Conservation (phyloP, 1,140 invertebrate species). For the Nephila pilipes region DNA sequence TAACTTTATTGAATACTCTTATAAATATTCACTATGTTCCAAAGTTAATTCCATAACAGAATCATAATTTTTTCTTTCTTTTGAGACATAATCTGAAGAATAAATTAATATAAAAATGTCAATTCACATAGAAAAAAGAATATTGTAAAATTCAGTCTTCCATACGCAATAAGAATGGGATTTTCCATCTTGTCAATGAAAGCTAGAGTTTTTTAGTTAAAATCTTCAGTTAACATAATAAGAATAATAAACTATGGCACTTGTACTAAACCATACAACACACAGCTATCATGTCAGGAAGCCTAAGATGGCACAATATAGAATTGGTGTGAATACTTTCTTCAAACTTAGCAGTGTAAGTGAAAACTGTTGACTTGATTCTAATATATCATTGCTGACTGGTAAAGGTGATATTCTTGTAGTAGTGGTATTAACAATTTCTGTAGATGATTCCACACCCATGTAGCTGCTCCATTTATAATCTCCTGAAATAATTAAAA, state of each 20-base stretch:
- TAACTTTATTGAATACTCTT: no score
- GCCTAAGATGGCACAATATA: constrained; percentile 92
- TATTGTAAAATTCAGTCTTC: neutral
- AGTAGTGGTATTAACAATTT: constrained; percentile 80
- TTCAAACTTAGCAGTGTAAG: constrained; percentile 89
- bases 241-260: constrained; percentile 94
- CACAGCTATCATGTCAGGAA: constrained; percentile 96
- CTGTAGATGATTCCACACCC: constrained; percentile 80
- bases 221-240: constrained; percentile 83
- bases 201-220: neutral
- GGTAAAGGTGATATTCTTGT: constrained; percentile 56
- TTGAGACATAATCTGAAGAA: neutral
- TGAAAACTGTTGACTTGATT: constrained; percentile 88
- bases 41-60: neutral
- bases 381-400: constrained; percentile 82
- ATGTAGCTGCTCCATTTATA: constrained; percentile 86
- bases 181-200: neutral
- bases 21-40: no score
- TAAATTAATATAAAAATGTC: neutral
- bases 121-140: neutral
- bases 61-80: neutral
- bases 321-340: constrained; percentile 91
- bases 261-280: constrained; percentile 92
- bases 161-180: neutral
- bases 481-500: constrained; percentile 82